Evolutionary conservation across 2,888 invertebrate species (phyloP).

Genomic region (Eupithecia pulchellata): DNA sequence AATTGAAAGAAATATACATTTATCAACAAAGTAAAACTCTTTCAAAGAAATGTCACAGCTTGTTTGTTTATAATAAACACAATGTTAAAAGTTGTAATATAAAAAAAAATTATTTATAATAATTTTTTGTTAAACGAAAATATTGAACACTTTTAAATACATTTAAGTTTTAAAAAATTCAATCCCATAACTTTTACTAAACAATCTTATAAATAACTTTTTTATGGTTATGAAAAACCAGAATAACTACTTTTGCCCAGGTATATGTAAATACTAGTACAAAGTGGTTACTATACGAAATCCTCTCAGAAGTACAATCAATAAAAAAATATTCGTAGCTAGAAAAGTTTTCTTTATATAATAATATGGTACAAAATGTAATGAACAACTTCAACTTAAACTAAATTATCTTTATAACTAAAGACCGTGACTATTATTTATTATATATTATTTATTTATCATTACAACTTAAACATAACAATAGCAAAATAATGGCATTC

Average conservation of each 20-base stretch:
- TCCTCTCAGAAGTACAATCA: background rate
- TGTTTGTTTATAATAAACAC: no score
- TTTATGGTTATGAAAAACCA: slow-evolving; percentile 29
- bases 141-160: background rate
- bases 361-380: background rate
- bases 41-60: background rate
- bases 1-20: slow-evolving; percentile 46
- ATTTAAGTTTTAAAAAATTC: background rate
- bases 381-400: slow-evolving; percentile 46
- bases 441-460: no score
- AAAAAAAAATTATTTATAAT: no score
- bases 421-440: slow-evolving; percentile 11
- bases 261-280: slow-evolving; percentile 47
- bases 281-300: slow-evolving; percentile 31
- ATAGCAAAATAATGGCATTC: slow-evolving; percentile 49
- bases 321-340: background rate
- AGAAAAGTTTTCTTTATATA: background rate
- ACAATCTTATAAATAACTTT: background rate
- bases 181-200: background rate
- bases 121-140: background rate
- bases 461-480: slow-evolving; percentile 45
- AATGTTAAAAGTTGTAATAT: no score
- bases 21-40: slow-evolving; percentile 30
- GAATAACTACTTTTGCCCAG: slow-evolving; percentile 50
- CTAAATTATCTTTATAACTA: slow-evolving; percentile 45